phyloP scores from a whole-genome alignment of 2,888 invertebrate species.

The Fragum fragum region DNA sequence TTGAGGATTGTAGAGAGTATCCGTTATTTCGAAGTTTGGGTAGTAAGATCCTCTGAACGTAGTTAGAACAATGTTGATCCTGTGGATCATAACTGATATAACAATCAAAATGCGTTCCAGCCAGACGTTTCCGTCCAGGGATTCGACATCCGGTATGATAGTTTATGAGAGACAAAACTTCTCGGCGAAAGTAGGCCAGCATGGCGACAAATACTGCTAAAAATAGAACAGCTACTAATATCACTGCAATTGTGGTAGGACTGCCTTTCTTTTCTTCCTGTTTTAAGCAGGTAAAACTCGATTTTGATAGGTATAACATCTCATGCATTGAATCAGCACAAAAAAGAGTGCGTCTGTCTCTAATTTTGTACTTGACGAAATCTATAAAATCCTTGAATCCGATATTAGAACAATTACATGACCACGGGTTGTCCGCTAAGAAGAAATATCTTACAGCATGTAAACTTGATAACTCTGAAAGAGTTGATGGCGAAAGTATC shows the following conservation, averaged over 20 bases:
- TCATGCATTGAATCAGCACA: constrained; percentile 47
- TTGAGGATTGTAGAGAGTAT: constrained; percentile 45
- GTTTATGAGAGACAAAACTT: constrained; percentile 62
- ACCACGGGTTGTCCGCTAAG: constrained; percentile 60
- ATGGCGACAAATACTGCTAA: constrained; percentile 47
- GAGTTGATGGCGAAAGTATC: constrained; percentile 29
- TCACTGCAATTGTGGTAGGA: constrained; percentile 41
- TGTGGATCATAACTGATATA: constrained; percentile 65
- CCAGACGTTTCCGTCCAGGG: constrained; percentile 45
- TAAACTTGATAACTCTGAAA: constrained; percentile 41
- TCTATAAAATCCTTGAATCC: constrained; percentile 65
- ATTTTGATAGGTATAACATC: constrained; percentile 40
- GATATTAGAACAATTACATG: constrained; percentile 63
- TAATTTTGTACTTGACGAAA: constrained; percentile 50
- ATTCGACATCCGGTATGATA: constrained; percentile 56
- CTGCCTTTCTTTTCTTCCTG: not conserved
- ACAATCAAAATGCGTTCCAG: constrained; percentile 63
- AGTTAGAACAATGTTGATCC: constrained; percentile 64
- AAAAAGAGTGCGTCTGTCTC: constrained; percentile 50
- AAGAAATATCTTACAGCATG: constrained; percentile 40
- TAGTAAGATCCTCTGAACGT: constrained; percentile 54
- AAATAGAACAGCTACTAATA: constrained; percentile 43
- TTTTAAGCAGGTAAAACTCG: constrained; percentile 47
- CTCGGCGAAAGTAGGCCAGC: constrained; percentile 63
- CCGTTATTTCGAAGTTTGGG: constrained; percentile 58